Evolutionary conservation across 2,113 vertebrate species (phyloP).

Genomic region (Embiotoca jacksoni): DNA sequence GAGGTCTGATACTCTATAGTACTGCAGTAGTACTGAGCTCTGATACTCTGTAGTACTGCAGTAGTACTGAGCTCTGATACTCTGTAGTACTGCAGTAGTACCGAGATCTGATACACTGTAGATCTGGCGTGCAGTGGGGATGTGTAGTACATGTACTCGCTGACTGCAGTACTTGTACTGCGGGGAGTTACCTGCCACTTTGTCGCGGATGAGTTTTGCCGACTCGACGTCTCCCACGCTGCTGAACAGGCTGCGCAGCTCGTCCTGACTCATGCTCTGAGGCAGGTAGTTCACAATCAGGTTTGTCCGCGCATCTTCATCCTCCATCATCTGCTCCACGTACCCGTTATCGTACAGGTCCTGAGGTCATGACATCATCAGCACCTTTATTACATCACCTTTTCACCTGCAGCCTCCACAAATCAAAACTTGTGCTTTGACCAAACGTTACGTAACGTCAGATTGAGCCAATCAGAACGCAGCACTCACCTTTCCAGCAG

Average conservation of each 20-base stretch:
- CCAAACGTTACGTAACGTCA: neutral
- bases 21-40: neutral
- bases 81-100: neutral
- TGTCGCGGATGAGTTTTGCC: slow-evolving; percentile 97
- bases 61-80: neutral
- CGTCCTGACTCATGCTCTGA: slow-evolving; percentile 99
- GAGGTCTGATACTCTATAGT: neutral
- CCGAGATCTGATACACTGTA: neutral
- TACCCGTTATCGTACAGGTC: slow-evolving; percentile 91
- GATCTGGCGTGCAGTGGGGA: too few species aligned
- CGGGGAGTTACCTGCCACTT: slow-evolving; percentile 92
- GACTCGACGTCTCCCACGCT: slow-evolving; percentile 96
- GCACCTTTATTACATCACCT: neutral
- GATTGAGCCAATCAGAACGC: neutral
- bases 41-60: neutral
- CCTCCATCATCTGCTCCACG: slow-evolving; percentile 95
- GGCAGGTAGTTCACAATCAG: slow-evolving; percentile 98
- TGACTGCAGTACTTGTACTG: neutral
- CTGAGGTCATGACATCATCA: slow-evolving; percentile 62
- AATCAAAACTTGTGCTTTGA: neutral
- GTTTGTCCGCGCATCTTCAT: slow-evolving; percentile 94
- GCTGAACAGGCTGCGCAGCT: slow-evolving; percentile 95
- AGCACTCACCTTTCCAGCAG: slow-evolving; percentile 71
- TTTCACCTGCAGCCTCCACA: neutral
- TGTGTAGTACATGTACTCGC: too few species aligned